Evolutionary conservation across 2,888 invertebrate genomes (phyloP).

Genomic region (Cinara cedri): DNA sequence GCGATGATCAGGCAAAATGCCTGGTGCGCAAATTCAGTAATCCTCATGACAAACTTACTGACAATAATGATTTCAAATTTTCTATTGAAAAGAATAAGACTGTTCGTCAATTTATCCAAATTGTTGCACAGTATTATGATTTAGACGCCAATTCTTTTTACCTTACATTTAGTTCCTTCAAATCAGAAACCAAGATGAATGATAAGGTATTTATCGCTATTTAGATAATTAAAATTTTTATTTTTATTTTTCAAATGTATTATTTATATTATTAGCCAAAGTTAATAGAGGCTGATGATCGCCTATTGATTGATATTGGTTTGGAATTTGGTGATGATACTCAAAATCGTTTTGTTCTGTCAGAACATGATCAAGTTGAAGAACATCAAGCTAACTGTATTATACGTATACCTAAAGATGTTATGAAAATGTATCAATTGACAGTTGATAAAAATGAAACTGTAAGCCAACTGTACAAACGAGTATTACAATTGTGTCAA

Average conservation of each 20-base stretch:
- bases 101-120: constrained; percentile 39
- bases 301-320: constrained; percentile 32
- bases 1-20: constrained; percentile 29
- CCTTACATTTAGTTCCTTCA: constrained; percentile 49
- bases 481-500: constrained; percentile 35
- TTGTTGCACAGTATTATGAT: constrained; percentile 41
- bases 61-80: constrained; percentile 37
- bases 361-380: constrained; percentile 34
- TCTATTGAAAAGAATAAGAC: constrained; percentile 23
- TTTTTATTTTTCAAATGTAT: background rate
- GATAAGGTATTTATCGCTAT: constrained; percentile 19
- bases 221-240: background rate
- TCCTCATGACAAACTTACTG: constrained; percentile 22
- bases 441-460: constrained; percentile 33
- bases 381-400: constrained; percentile 35
- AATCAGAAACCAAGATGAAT: constrained; percentile 15
- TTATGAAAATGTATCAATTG: constrained; percentile 9
- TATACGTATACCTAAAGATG: constrained; percentile 27
- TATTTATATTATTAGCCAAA: constrained; percentile 38
- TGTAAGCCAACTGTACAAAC: constrained; percentile 23
- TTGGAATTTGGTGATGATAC: constrained; percentile 19
- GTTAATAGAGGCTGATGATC: constrained; percentile 35
- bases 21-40: constrained; percentile 43
- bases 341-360: constrained; percentile 50
- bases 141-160: constrained; percentile 41